Evolutionary conservation across 1,140 invertebrate genomes (phyloP), one percentile per base, ranked within the genome.

Genomic region (Cydia splendana): DNA sequence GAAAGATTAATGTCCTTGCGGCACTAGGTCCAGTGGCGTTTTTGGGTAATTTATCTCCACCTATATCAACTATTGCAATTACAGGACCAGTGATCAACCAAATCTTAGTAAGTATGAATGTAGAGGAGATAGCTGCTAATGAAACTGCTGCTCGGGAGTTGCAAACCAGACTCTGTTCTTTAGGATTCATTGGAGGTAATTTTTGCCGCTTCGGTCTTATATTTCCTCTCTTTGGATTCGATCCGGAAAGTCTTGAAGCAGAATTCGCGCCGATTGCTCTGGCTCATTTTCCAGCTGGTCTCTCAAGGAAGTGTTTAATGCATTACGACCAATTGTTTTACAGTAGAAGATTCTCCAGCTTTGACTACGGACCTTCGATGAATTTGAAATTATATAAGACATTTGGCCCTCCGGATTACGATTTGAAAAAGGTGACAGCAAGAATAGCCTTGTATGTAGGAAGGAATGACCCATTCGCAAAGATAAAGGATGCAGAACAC

Each of bases 11-110:
- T 28, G 9, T 74, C 7, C 76, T 76, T 65, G 91, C 95, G 71
- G 94, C 95, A 67, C 88, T 97, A 77, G 96, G 15, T 5, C 67
- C 67, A 13, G 30, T 71, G 9, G 67, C 34, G 5, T 71, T 71
- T 71, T 45, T 71, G 2, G 18, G 7, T 9, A 71, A 71, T 71
- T 18, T 71, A n/a, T 38, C 67, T 18, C 67, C 67, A 10, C 67
- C 67, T 45, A 71, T 71, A 71, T 71, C 67, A n/a, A 34, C 34
- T 15, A 45, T 71, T 18, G 30, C 67, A 42, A 10, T 18, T 7
- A 18, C 30, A 12, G 67, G 67, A 38, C 67, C 67, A 0, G 38
- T 38, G 0, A 71, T 71, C 67, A 38, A 34, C 30, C 67, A 38
- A 42, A 7, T 71, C 15, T 38, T 71, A 1, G 0, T 38, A 0